These are phyloP conservation scores for Melanchra persicariae DNA, from an alignment of 2,888 invertebrate genomes.

Conservation along the genomic window DNA sequence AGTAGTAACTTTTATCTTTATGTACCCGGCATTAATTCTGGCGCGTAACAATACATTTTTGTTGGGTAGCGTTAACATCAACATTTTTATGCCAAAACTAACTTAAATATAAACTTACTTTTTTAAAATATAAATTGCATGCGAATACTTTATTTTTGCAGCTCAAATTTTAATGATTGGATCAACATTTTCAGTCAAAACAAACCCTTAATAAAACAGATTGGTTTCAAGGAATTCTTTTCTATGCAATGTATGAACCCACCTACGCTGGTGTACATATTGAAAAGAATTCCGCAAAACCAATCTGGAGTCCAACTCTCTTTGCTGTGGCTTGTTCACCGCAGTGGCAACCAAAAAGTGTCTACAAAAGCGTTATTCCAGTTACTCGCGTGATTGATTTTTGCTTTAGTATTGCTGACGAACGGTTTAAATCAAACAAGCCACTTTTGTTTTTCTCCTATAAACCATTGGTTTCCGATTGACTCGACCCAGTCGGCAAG, in stretches of 20 bases:
- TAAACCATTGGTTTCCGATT: constrained; percentile 15
- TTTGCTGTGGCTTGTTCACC: constrained; percentile 7
- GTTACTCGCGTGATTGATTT: constrained; percentile 22
- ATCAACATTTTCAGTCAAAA: neutral
- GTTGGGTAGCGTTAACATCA: too few relatives aligned
- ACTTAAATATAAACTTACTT: too few relatives aligned
- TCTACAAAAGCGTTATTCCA: constrained; percentile 4
- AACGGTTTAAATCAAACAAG: constrained; percentile 15
- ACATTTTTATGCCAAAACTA: too few relatives aligned
- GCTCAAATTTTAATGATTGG: too few relatives aligned
- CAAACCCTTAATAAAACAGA: neutral
- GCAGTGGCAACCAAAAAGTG: constrained; percentile 9
- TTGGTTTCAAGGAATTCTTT: neutral
- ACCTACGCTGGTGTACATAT: neutral
- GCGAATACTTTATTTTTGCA: too few relatives aligned
- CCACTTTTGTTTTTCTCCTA: neutral
- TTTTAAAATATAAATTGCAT: too few relatives aligned
- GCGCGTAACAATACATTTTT: too few relatives aligned
- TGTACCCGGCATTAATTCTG: too few relatives aligned
- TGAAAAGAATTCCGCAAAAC: constrained; percentile 21
- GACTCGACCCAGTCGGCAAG: neutral
- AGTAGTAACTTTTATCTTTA: too few relatives aligned
- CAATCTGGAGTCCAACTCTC: neutral
- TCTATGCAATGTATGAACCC: neutral
- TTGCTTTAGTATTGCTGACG: constrained; percentile 16